Conservation (phyloP, 2,113 vertebrate genomes). For the Speoplatyrhinus poulsoni region DNA sequence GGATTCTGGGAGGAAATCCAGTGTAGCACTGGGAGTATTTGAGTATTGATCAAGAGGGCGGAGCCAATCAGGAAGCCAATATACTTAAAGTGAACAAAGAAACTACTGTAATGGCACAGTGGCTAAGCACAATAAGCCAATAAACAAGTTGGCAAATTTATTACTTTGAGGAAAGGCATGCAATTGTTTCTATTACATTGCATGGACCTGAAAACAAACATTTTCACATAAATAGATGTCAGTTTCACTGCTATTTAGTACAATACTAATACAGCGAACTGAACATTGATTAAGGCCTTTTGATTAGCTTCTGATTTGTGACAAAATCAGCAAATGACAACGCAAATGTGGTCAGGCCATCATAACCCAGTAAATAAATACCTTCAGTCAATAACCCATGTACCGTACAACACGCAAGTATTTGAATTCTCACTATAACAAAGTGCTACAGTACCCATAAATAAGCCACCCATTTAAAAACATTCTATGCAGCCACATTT, state of each 20-base stretch:
- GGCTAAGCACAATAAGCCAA: neutral
- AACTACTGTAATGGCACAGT: neutral
- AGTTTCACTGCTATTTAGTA: too few species aligned
- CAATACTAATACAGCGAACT: too few species aligned
- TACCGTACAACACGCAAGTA: neutral
- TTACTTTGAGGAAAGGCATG: conserved; percentile 3
- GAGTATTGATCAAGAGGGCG: conserved; percentile 61
- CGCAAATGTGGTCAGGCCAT: too few species aligned
- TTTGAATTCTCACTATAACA: conserved; percentile 17
- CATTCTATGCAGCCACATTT: conserved; percentile 52
- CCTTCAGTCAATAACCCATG: too few species aligned
- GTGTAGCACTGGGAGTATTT: conserved; percentile 33
- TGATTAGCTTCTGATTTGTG: too few species aligned
- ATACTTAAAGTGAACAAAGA: conserved; percentile 23
- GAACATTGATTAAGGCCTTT: too few species aligned
- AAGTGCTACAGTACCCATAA: neutral
- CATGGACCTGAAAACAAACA: too few species aligned
- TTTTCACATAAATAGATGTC: too few species aligned
- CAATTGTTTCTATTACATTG: too few species aligned
- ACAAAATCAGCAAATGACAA: too few species aligned
- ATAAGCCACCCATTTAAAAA: conserved; percentile 16
- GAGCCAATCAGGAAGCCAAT: conserved; percentile 46
- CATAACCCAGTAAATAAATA: too few species aligned
- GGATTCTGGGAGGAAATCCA: conserved; percentile 44
- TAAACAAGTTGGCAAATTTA: conserved; percentile 10